Evolutionary conservation across 2,113 vertebrate species (phyloP), one percentile per base, ranked within the genome.

Genomic region (Bufo bufo): DNA sequence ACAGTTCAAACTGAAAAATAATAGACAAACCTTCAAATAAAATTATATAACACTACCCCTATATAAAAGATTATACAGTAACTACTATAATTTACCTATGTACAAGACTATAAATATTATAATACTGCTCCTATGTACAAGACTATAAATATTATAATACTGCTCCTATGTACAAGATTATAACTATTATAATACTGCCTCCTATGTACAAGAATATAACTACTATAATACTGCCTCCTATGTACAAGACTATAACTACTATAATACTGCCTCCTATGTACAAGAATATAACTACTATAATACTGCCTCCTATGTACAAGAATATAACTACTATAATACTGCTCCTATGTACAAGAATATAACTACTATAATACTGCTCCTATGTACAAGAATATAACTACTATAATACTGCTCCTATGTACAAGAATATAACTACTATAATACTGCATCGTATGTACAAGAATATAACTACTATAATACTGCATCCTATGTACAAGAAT

Each of bases 381-480:
- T 71, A 71, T 71, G 4, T 71, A 71, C 66, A 71, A 71, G 66
- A 71, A 71, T 71, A 71, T 71, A 71, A 71, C 66, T 71, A 71
- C 66, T 71, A 71, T 71, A 71, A 71, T 43, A 43, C 66, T 71
- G 66, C 59, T 14, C 33, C 69, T 72, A 45, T 72, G 12, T 72
- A 72, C 69, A 72, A 72, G 69, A 72, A 72, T 72, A 72, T 72
- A 72, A 72, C 69, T 72, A 72, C 33, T 72, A 72, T 72, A 72
- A 72, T 72, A 72, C 69, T 72, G 43, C 69, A 0, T 43, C 69
- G 1, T 61, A 61, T 61, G 59, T 33, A 69, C 66, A 69, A 33
- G n/a, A 69, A 69, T 33, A 33, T 69, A 33, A 33, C 66, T 69
- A 23, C 66, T 69, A 69, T 69, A 69, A 33, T 69, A 69, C 66